A percentile compares a stretch with the other conserved stretches of the same genome.
phyloP scores from a whole-genome alignment of 2,797 vertebrate species.

The Gymnodraco acuticeps region DNA sequence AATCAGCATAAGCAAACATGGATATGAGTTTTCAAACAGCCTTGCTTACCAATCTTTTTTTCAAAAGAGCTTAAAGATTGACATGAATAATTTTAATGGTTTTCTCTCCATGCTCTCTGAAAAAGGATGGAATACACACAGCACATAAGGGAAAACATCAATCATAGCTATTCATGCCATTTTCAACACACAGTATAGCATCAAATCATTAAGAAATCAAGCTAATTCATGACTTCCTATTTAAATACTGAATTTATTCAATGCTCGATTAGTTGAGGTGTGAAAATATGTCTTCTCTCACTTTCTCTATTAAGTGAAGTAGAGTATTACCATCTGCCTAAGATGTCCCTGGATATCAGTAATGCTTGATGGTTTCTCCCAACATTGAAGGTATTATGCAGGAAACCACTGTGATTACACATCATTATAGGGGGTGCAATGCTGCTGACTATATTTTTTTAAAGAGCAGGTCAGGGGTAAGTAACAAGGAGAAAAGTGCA shows the following conservation, averaged over 20 bases:
- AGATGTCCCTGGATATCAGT: slow-evolving; percentile 69
- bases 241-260: slow-evolving; percentile 54
- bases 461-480: slow-evolving; percentile 77
- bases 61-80: slow-evolving; percentile 66
- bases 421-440: slow-evolving; percentile 77
- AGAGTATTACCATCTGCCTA: slow-evolving; percentile 75
- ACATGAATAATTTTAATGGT: slow-evolving; percentile 71
- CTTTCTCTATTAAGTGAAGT: slow-evolving; percentile 63
- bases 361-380: slow-evolving; percentile 68
- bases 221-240: slow-evolving; percentile 58
- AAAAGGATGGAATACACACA: slow-evolving; percentile 49
- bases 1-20: slow-evolving; percentile 78
- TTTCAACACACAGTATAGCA: slow-evolving; percentile 38
- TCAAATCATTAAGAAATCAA: slow-evolving; percentile 66
- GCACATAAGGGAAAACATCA: slow-evolving; percentile 50
- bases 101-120: slow-evolving; percentile 39
- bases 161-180: slow-evolving; percentile 61
- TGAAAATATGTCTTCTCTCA: slow-evolving; percentile 60
- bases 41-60: slow-evolving; percentile 52
- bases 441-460: slow-evolving; percentile 79
- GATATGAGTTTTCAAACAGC: slow-evolving; percentile 74
- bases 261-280: slow-evolving; percentile 58
- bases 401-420: slow-evolving; percentile 78
- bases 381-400: slow-evolving; percentile 75
- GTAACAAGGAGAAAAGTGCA: slow-evolving; percentile 77